Base-by-base conservation (phyloP, 2,888 invertebrate species). In the Diabrotica balteata region DNA sequence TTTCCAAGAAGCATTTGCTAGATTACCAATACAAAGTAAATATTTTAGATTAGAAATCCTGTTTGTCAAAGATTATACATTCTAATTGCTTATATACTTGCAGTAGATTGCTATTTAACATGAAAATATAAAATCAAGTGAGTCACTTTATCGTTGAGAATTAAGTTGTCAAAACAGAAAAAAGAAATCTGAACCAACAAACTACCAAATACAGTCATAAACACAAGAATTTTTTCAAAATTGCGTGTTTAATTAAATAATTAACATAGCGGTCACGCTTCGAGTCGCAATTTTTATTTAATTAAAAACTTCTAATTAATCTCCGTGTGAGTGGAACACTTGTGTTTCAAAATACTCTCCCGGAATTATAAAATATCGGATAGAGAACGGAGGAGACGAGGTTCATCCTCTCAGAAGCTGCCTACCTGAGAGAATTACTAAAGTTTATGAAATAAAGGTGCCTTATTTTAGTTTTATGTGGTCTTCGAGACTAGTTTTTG, bases 301-400 rank as follows among this genome's bases (percentile, higher is more conserved):
- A 80, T 79, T 79, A 80, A 80, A 79, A 80, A 79, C 74, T 77
- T 76, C 76, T 78, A 78, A 80, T 79, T 79, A 80, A 79, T 77
- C 77, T 74, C 72, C 76, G 77, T 77, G 78, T 71, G 78, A 78
- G 75, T 72, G 74, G 68, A 61, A 51, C 66, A 66, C 60, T 66
- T 66, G 66, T 50, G 60, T 51, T 55, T 64, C 67, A 9, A 57
- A 71, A 57, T 63, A 74, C 76, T 72, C 69, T 69, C 49, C 51
- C 65, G 67, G 77, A 77, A 75, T 77, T 75, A 76, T 75, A 77
- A 78, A 78, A 75, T 74, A 70, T 68, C 55, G 65, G 69, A 69
- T 63, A 9, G 8, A 45, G 17, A 43, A 9, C 9, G 17, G 9
- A 44, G 44, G 8, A 43, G 42, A 44, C 44, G 44, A 45, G 45